Evolutionary conservation across 1,140 invertebrate species (phyloP).

Genomic region (Lordiphosa collinella): DNA sequence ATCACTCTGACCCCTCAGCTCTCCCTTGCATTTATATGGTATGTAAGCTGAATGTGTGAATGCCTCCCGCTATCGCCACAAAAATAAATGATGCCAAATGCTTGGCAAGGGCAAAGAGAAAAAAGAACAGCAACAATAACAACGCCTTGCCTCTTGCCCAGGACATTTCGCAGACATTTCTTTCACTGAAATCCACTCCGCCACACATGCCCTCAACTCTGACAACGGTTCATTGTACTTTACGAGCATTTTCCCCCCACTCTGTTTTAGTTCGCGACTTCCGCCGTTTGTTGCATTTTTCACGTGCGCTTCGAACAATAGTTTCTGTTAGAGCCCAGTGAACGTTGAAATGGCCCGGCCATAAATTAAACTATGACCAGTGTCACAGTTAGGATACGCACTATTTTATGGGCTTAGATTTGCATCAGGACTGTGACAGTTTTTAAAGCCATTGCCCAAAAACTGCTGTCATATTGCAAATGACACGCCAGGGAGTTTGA

Average conservation of each 20-base stretch:
- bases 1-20: too few relatives aligned
- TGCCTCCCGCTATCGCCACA: too few relatives aligned
- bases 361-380: conserved; percentile 56
- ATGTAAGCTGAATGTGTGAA: too few relatives aligned
- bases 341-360: conserved; percentile 63
- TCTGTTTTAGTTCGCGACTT: conserved; percentile 45
- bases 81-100: too few relatives aligned
- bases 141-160: conserved; percentile 32
- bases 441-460: conserved; percentile 33
- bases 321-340: conserved; percentile 20
- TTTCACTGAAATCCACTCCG: conserved; percentile 59
- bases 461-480: conserved; percentile 55
- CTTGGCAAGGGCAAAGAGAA: too few relatives aligned
- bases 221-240: conserved; percentile 69
- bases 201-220: conserved; percentile 18
- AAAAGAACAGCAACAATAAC: conserved; percentile 34
- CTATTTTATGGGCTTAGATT: conserved; percentile 23
- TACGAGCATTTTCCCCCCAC: conserved; percentile 40
- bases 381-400: conserved; percentile 33
- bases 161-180: conserved; percentile 40
- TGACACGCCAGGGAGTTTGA: conserved; percentile 50
- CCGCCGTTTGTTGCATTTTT: conserved; percentile 70
- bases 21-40: too few relatives aligned
- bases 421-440: conserved; percentile 19
- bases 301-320: conserved; percentile 60